Evolutionary conservation across 2,888 invertebrate genomes (phyloP).

Genomic region (Syrista parreyssii): DNA sequence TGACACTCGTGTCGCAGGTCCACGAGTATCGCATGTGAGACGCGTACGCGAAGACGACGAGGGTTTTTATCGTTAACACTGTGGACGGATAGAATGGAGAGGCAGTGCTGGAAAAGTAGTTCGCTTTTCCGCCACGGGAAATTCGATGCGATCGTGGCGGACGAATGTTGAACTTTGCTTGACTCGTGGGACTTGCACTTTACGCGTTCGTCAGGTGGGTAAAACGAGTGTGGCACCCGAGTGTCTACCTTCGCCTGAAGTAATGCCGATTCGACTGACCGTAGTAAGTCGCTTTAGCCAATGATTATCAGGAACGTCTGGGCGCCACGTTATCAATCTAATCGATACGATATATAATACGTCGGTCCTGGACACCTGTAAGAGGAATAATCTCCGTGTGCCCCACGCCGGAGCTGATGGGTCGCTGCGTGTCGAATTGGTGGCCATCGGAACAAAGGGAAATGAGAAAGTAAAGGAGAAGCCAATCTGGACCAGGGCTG

Average conservation of each 20-base stretch:
- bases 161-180: background rate
- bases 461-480: background rate
- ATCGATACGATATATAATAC: background rate
- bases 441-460: background rate
- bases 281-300: background rate
- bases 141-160: background rate
- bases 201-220: background rate
- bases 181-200: too few relatives aligned
- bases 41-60: background rate
- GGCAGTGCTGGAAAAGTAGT: background rate
- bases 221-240: background rate
- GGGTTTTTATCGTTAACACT: background rate
- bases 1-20: background rate
- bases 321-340: background rate
- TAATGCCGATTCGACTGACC: background rate
- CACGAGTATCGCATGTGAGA: background rate
- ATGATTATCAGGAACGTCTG: background rate
- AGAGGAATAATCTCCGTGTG: background rate
- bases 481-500: too few relatives aligned
- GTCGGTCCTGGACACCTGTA: background rate
- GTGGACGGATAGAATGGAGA: background rate
- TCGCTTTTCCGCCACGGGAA: background rate
- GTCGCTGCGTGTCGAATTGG: background rate
- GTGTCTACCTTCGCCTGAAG: background rate
- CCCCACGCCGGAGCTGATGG: background rate